Evolutionary conservation across 2,113 vertebrate species (phyloP).

Genomic region (Hassar affinis): DNA sequence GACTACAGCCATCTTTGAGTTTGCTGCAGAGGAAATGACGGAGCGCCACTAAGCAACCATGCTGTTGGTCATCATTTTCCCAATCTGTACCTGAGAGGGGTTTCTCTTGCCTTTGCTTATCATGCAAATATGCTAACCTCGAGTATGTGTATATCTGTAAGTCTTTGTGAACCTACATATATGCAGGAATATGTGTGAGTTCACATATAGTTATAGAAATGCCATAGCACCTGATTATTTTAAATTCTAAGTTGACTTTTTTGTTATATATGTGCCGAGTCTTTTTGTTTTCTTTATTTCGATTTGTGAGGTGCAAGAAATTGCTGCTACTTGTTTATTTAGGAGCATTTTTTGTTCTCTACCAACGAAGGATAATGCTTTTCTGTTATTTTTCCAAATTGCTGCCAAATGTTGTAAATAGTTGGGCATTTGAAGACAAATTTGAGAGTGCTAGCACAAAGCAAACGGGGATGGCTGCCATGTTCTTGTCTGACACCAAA

Average conservation of each 20-base stretch:
- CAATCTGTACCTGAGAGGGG: conserved; percentile 50
- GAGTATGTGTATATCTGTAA: conserved; percentile 58
- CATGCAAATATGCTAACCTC: conserved; percentile 67
- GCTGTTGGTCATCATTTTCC: conserved; percentile 64
- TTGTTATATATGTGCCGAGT: conserved; percentile 54
- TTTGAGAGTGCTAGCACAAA: conserved; percentile 77
- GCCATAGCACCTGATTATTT: conserved; percentile 62
- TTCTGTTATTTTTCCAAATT: conserved; percentile 68
- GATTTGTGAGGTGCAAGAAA: conserved; percentile 72
- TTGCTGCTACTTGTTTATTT: conserved; percentile 80
- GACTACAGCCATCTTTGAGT: conserved; percentile 57
- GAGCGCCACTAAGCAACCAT: conserved; percentile 52
- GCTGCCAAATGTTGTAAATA: conserved; percentile 83
- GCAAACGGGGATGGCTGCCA: conserved; percentile 55
- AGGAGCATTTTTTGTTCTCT: conserved; percentile 68
- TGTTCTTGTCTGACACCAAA: conserved; percentile 54
- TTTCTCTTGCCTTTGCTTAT: conserved; percentile 66
- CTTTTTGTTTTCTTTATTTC: conserved; percentile 61
- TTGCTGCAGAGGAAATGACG: conserved; percentile 58
- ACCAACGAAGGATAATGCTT: conserved; percentile 51
- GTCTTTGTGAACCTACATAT: conserved; percentile 65
- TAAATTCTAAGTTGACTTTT: conserved; percentile 59
- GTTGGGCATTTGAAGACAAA: conserved; percentile 74
- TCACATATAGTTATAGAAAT: conserved; percentile 62
- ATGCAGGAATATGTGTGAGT: conserved; percentile 69